Base-by-base conservation (phyloP, 2,888 invertebrate genomes). In the Drosophila dives region DNA sequence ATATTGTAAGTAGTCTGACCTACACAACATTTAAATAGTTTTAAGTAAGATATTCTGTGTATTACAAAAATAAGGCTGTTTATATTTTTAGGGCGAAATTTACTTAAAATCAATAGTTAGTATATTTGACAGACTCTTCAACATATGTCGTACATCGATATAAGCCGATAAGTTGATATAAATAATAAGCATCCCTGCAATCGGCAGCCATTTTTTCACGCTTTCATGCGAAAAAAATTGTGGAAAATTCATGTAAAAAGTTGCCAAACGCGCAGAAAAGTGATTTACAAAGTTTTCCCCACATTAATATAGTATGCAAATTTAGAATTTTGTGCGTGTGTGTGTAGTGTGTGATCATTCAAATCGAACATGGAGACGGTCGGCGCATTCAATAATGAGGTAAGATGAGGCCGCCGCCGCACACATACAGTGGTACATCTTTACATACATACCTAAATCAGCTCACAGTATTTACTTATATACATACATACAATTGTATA, bases 381-480 rank as follows among this genome's bases (percentile, higher is more conserved):
- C 72, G 91, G 91, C 68, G 92, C 93, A 68, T 93, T 93, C 80
- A 93, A 93, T 86, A 91, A 88, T 83, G 93, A 93, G 92, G 93
- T 93, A 91, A 92, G 90, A 72, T 69, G 50, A 58, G 59, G 61
- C 58, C 48, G 81, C 81, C 75, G 55, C 77, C 40, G 72, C 61
- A 71, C 64, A 66, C 59, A 40, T 20, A 73, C 58, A 36, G 60
- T 32, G 15, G 23, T 55, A 40, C 58, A 56, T 34, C 38, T 17
- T 20, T 42, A 33, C 59, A 58, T 40, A 62, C 32, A 61, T 45
- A 50, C 17, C 8, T 36, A 29, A 55, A 38, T 38, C 12, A 8
- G 36, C 26, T 38, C 55, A 38, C 38, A n/a, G 8, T 38, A 34
- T 45, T 45, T 50, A 23, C 36, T 49, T 69, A 49, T 56, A 42